A percentile compares a stretch with the other conserved stretches of the same genome.
phyloP scores from a whole-genome alignment of 2,113 vertebrate genomes.

The Triplophysa rosa region DNA sequence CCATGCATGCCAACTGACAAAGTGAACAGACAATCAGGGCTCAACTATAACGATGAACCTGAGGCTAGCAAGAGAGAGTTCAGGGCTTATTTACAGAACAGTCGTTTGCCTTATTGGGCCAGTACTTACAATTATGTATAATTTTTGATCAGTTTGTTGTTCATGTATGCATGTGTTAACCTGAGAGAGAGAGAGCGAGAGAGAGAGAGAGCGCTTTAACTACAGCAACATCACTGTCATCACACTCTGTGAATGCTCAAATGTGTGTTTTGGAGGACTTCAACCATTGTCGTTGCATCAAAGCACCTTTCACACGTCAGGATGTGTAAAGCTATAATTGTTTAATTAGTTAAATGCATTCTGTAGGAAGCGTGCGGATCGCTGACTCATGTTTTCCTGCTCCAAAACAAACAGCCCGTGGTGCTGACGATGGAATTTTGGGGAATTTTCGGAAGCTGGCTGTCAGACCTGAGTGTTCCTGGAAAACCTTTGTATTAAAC shows the following conservation, averaged over 20 bases:
- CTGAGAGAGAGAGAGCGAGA: too few species aligned
- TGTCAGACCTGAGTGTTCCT: slow-evolving; percentile 70
- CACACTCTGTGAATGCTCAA: neutral
- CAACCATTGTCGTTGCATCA: slow-evolving; percentile 8
- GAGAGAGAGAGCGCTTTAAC: neutral
- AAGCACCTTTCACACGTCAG: slow-evolving; percentile 22
- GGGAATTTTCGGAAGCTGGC: slow-evolving; percentile 70
- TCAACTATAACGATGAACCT: too few species aligned
- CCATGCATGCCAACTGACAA: neutral
- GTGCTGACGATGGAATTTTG: slow-evolving; percentile 73
- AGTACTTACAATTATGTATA: too few species aligned
- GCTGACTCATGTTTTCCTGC: slow-evolving; percentile 71
- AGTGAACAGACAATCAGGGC: neutral
- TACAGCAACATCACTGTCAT: neutral
- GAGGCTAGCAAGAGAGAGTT: too few species aligned
- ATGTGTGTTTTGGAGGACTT: slow-evolving; percentile 5
- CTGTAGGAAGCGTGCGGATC: slow-evolving; percentile 52
- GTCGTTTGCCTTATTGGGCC: too few species aligned
- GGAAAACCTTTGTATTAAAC: slow-evolving; percentile 77
- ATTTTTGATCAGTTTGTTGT: too few species aligned
- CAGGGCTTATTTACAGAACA: too few species aligned
- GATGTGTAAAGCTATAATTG: slow-evolving; percentile 41
- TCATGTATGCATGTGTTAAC: too few species aligned
- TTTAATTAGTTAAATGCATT: slow-evolving; percentile 55
- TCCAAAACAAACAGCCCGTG: slow-evolving; percentile 74